Percentiles rank a stretch among this genome's conserved stretches.
phyloP scores from a whole-genome alignment of 2,888 invertebrate species.

The Isoperla grammatica region DNA sequence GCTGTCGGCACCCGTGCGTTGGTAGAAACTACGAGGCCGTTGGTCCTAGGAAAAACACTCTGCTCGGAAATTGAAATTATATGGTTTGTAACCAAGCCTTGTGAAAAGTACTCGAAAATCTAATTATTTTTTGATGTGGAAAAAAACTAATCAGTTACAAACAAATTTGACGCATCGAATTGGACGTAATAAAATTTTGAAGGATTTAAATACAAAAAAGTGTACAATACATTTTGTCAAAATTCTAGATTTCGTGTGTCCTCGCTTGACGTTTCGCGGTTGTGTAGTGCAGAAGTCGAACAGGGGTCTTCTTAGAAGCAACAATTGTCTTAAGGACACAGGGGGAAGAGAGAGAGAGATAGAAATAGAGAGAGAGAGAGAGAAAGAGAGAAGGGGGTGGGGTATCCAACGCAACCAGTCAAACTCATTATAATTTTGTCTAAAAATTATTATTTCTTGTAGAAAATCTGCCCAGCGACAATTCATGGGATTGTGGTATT shows the following conservation, averaged over 20 bases:
- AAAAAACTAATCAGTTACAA: slow-evolving; percentile 15
- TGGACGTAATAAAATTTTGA: slow-evolving; percentile 16
- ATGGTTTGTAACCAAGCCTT: slow-evolving; percentile 9
- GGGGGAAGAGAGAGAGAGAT: too few species aligned
- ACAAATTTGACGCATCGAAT: slow-evolving; percentile 17
- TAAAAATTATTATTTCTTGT: too few species aligned
- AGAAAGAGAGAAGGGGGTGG: too few species aligned
- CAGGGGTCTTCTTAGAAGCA: too few species aligned
- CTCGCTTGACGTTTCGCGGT: too few species aligned
- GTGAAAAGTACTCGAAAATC: not conserved
- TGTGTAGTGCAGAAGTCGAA: too few species aligned
- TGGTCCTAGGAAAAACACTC: not conserved
- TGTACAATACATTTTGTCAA: slow-evolving; percentile 4
- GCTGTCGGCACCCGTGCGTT: not conserved
- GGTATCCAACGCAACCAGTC: too few species aligned
- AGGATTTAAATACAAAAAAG: slow-evolving; percentile 6
- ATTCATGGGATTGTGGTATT: too few species aligned
- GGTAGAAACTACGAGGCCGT: not conserved
- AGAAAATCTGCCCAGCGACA: too few species aligned
- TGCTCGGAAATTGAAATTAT: not conserved
- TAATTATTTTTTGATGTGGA: slow-evolving; percentile 5
- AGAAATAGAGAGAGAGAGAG: too few species aligned
- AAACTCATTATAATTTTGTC: too few species aligned
- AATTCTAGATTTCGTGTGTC: slow-evolving; percentile 12
- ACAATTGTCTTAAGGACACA: too few species aligned